Conservation (phyloP, 2,888 invertebrate species). For the Xanthostigma xanthostigma region DNA sequence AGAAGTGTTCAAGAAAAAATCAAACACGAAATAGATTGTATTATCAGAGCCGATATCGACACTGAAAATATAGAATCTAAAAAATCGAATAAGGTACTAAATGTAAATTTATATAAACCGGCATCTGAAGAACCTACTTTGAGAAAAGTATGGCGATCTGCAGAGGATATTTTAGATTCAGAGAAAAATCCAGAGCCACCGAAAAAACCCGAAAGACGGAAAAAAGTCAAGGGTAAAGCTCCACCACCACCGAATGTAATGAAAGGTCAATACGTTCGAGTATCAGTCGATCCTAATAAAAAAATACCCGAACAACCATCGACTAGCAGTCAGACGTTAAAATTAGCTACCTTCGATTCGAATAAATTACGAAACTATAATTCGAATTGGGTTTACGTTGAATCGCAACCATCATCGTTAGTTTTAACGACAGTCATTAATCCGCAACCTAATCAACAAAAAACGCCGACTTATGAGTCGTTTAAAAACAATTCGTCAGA, state of each 20-base stretch:
- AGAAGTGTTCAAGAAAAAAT: neutral
- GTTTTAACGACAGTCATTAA: conserved; percentile 1
- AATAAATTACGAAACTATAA: conserved; percentile 6
- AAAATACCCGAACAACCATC: neutral
- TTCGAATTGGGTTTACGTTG: conserved; percentile 6
- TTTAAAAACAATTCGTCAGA: conserved; percentile 1
- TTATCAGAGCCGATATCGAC: conserved; percentile 17
- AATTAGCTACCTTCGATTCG: conserved; percentile 1
- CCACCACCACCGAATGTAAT: conserved; percentile 25
- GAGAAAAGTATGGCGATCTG: conserved; percentile 27
- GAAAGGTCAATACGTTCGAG: conserved; percentile 28
- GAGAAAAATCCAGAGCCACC: conserved; percentile 11
- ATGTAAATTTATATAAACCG: conserved; percentile 2
- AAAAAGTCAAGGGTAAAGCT: conserved; percentile 21
- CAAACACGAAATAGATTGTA: conserved; percentile 9
- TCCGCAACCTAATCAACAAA: neutral
- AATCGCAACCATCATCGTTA: conserved; percentile 3
- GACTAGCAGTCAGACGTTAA: neutral
- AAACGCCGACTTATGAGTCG: neutral
- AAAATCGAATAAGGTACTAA: neutral
- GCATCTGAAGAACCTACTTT: conserved; percentile 12
- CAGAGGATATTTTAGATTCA: conserved; percentile 24
- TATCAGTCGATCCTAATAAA: conserved; percentile 20
- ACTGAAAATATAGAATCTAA: conserved; percentile 9
- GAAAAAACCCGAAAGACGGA: conserved; percentile 23